Evolutionary conservation across 2,797 vertebrate species (phyloP).

Genomic region (Lacerta agilis): DNA sequence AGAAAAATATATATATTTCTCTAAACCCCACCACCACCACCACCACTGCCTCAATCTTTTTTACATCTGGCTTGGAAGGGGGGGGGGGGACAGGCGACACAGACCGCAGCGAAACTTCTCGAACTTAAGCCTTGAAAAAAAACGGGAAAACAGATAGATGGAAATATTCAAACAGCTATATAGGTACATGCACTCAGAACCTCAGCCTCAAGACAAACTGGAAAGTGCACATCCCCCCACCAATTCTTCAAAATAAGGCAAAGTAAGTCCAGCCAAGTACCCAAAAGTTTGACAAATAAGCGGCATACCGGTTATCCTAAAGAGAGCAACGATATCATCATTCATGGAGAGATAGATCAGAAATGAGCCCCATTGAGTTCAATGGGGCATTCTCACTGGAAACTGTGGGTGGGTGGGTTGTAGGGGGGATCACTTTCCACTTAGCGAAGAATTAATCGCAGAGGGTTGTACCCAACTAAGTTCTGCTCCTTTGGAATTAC

Average conservation of each 20-base stretch:
- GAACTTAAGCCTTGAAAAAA: background rate
- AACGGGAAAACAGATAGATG: background rate
- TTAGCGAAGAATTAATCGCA: background rate
- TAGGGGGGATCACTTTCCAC: too few species aligned
- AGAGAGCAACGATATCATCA: too few species aligned
- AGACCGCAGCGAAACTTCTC: background rate
- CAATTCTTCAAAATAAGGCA: too few species aligned
- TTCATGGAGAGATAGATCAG: too few species aligned
- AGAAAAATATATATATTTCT: background rate
- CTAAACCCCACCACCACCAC: rapidly evolving
- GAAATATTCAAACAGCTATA: background rate
- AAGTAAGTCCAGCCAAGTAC: too few species aligned
- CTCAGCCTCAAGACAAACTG: background rate
- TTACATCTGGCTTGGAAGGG: background rate
- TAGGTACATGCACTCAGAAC: too few species aligned
- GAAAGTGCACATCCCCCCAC: background rate
- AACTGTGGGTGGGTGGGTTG: too few species aligned
- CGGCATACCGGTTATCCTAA: background rate
- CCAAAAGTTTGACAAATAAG: background rate
- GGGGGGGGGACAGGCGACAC: too few species aligned
- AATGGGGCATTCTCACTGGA: too few species aligned
- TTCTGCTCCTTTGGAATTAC: too few species aligned
- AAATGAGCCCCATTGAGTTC: too few species aligned
- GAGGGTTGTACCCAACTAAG: too few species aligned
- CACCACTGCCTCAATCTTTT: background rate